A percentile compares a stretch with the other conserved stretches of the same genome.
phyloP scores from a whole-genome alignment of 2,888 invertebrate genomes.

The Spodoptera exigua region DNA sequence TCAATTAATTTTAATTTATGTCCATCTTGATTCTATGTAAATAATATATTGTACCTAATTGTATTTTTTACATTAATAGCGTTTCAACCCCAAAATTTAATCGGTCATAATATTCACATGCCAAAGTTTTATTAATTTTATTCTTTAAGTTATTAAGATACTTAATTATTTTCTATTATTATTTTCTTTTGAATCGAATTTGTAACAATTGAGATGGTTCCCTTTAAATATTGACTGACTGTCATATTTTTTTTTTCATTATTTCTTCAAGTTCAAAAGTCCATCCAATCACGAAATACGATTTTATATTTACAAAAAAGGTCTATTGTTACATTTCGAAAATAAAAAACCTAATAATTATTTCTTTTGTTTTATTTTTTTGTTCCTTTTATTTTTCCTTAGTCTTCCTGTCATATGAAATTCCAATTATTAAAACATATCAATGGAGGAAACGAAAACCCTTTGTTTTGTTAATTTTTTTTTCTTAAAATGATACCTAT shows the following conservation, averaged over 20 bases:
- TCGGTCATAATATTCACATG: constrained; percentile 87
- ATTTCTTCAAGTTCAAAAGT: constrained; percentile 73
- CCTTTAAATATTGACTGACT: constrained; percentile 52
- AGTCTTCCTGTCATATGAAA: constrained; percentile 52
- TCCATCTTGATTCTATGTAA: constrained; percentile 72
- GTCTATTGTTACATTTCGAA: constrained; percentile 86
- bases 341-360: constrained; percentile 81
- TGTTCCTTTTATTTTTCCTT: constrained; percentile 47
- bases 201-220: constrained; percentile 71
- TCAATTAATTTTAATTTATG: constrained; percentile 81
- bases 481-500: constrained; percentile 28
- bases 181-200: constrained; percentile 70
- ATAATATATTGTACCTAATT: constrained; percentile 74
- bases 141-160: constrained; percentile 84
- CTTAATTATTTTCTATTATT: constrained; percentile 75
- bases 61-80: constrained; percentile 82
- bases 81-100: constrained; percentile 86
- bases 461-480: constrained; percentile 17
- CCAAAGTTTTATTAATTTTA: constrained; percentile 88
- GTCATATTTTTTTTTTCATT: constrained; percentile 58
- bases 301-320: constrained; percentile 83
- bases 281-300: constrained; percentile 86
- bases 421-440: constrained; percentile 81
- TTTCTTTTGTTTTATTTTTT: constrained; percentile 73
- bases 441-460: constrained; percentile 62